Conservation (phyloP, 1,140 invertebrate genomes). For the Phymastichus coffea region DNA sequence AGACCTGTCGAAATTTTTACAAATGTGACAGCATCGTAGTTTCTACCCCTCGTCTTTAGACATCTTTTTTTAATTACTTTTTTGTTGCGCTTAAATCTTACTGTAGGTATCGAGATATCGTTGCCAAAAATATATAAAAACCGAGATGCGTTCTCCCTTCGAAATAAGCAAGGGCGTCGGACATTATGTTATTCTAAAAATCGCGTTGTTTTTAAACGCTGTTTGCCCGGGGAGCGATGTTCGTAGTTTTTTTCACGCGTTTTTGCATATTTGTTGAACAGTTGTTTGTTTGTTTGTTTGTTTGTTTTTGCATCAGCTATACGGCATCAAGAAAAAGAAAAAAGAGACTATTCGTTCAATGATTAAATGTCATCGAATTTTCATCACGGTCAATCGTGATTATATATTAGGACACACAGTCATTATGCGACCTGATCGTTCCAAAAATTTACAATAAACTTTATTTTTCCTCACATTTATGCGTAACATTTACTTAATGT, state of each 20-base stretch:
- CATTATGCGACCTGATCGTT: slow-evolving; percentile 42
- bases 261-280: slow-evolving; percentile 12
- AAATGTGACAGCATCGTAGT: slow-evolving; percentile 47
- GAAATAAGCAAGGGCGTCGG: slow-evolving; percentile 55
- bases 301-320: slow-evolving; percentile 27
- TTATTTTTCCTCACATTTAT: slow-evolving; percentile 1
- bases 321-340: slow-evolving; percentile 28
- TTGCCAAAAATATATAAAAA: slow-evolving; percentile 60
- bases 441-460: slow-evolving; percentile 47
- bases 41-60: slow-evolving; percentile 40
- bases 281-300: slow-evolving; percentile 5
- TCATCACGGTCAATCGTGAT: too few relatives aligned
- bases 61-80: slow-evolving; percentile 38
- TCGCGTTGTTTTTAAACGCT: slow-evolving; percentile 18
- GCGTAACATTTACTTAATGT: background rate
- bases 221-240: slow-evolving; percentile 26
- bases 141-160: slow-evolving; percentile 52
- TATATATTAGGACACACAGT: too few relatives aligned
- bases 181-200: slow-evolving; percentile 28
- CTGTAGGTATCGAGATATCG: slow-evolving; percentile 55
- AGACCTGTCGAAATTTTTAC: slow-evolving; percentile 53
- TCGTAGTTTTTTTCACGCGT: slow-evolving; percentile 14
- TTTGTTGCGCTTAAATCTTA: slow-evolving; percentile 54
- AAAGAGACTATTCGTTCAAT: slow-evolving; percentile 6
- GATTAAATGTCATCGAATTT: background rate